Base-by-base conservation (phyloP, 92 coral and sea anemone genomes). In the Bergia sp. region DNA sequence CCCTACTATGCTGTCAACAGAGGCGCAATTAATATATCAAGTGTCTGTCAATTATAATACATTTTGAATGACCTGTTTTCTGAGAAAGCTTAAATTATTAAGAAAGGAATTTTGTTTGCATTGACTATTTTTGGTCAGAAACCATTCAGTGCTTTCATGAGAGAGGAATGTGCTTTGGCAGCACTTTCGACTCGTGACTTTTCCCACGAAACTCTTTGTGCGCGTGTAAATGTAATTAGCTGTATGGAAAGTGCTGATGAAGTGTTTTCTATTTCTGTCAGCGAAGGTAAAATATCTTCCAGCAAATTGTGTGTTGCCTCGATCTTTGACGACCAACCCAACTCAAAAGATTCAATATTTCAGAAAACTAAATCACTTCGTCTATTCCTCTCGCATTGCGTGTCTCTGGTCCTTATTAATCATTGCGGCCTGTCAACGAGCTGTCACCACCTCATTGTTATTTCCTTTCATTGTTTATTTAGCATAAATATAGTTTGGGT, bases 121-220 rank as follows among this genome's bases (percentile, higher is more conserved):
- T 8, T 66, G 44, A 13, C 87, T 84, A 84, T 84, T 69, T 84
- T 84, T 7, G 79, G 87, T 15, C 12, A 37, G 57, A 65, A 82
- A 65, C 73, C 76, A 58, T 38, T 82, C 40, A 23, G 50, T 16
- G 37, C 2, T 82, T 3, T 81, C 41, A 65, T n/a, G 55, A 3
- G 20, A 39, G 8, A 7, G 44, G 87, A 84, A 84, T 84, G 87
- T 84, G 87, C 87, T 84, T 71, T 10, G 64, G 13, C 55, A 45
- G 77, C 75, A 71, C 66, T 84, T 71, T 84, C 66, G 69, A 11
- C 16, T 44, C 64, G 66, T 72, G 79, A 69, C 53, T 39, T 76
- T 16, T 41, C 45, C n/a, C 79, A 42, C 43, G 47, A 42, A 16
- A 44, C 8, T 21, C 36, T 4, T 45, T 45, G 77, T 47, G 11